Percentiles rank a stretch among this genome's conserved stretches.
Conservation (phyloP, 2,888 invertebrate species). For the Spodoptera littoralis region DNA sequence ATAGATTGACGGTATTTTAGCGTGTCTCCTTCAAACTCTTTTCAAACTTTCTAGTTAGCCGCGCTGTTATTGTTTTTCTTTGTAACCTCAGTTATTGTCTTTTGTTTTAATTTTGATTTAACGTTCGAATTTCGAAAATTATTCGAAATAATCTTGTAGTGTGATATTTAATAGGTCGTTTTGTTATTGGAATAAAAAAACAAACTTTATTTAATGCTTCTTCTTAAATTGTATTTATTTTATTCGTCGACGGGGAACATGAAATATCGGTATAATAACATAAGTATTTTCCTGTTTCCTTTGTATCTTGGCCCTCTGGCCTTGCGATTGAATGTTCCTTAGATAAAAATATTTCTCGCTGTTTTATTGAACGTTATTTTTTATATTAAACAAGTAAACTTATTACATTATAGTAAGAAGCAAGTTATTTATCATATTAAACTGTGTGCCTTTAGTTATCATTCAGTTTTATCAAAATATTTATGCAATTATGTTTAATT, state of each 20-base stretch:
- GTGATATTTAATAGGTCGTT: too few relatives aligned
- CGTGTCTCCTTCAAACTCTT: conserved; percentile 4
- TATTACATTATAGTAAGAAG: too few relatives aligned
- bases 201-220: background rate
- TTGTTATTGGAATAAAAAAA: too few relatives aligned
- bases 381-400: background rate
- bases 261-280: conserved; percentile 27
- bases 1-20: conserved; percentile 27
- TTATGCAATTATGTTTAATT: too few relatives aligned
- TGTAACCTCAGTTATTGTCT: too few relatives aligned
- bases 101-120: too few relatives aligned
- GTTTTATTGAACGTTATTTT: conserved; percentile 9
- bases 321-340: conserved; percentile 14
- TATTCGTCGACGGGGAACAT: conserved; percentile 4
- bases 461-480: too few relatives aligned
- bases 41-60: conserved; percentile 6
- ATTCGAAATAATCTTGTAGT: too few relatives aligned
- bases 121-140: too few relatives aligned
- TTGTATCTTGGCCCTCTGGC: conserved; percentile 22
- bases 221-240: conserved; percentile 14
- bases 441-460: too few relatives aligned
- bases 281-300: conserved; percentile 50
- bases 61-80: too few relatives aligned
- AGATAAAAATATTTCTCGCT: conserved; percentile 6
- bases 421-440: too few relatives aligned